phyloP scores from a whole-genome alignment of 1,140 invertebrate species.

The Hyphantria cunea region DNA sequence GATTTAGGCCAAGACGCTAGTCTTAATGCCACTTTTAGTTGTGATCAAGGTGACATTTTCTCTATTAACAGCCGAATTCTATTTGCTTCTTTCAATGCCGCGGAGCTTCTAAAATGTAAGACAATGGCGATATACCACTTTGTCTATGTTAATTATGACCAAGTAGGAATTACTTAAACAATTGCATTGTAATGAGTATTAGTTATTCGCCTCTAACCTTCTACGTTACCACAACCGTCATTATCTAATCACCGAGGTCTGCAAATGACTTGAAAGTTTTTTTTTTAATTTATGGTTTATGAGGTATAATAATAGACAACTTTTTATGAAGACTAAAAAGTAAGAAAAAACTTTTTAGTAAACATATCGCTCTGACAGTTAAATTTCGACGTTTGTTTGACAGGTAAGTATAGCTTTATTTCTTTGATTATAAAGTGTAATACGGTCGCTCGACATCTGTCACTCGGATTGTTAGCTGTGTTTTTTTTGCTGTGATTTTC shows the following conservation, averaged over 20 bases:
- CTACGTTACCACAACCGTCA: conserved; percentile 17
- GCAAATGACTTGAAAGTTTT: conserved; percentile 3
- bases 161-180: conserved; percentile 24
- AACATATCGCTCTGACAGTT: too few species aligned
- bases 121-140: conserved; percentile 19
- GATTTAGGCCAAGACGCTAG: conserved; percentile 34
- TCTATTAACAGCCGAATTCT: conserved; percentile 9
- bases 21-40: conserved; percentile 28
- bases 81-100: conserved; percentile 17
- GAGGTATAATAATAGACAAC: too few species aligned
- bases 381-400: too few species aligned
- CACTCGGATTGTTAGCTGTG: too few species aligned
- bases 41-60: conserved; percentile 35
- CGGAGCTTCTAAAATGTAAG: conserved; percentile 24
- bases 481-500: too few species aligned
- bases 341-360: too few species aligned
- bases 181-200: conserved; percentile 28
- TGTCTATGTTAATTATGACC: conserved; percentile 19
- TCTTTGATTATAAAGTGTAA: too few species aligned
- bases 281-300: neutral
- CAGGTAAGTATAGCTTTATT: too few species aligned
- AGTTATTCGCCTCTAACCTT: conserved; percentile 26
- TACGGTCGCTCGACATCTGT: too few species aligned
- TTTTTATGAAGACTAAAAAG: too few species aligned
- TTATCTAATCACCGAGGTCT: conserved; percentile 28